phyloP scores from a whole-genome alignment of 2,113 vertebrate species.

The Neogobius melanostomus region DNA sequence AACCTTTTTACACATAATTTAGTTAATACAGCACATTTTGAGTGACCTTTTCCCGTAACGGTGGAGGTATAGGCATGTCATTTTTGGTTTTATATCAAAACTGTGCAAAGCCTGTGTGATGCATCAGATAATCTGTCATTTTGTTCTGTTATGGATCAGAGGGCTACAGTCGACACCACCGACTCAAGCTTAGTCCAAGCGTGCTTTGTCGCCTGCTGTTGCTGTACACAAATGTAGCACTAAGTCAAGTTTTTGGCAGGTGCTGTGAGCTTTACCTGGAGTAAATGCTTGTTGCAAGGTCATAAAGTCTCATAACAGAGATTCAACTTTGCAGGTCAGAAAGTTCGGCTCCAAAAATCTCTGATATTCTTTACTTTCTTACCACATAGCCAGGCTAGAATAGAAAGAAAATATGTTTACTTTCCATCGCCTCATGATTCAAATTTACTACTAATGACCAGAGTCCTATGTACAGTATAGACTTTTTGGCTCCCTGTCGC shows the following conservation, averaged over 20 bases:
- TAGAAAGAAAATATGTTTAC: background rate
- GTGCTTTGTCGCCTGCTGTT: background rate
- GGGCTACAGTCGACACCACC: background rate
- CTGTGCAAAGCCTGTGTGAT: background rate
- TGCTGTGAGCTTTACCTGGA: too few species aligned
- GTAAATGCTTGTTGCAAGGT: too few species aligned
- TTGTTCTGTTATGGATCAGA: background rate
- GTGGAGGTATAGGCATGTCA: background rate
- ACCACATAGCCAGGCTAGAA: background rate
- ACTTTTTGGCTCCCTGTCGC: constrained; percentile 23
- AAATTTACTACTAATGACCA: background rate
- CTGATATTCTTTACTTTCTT: background rate
- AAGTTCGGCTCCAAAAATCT: background rate
- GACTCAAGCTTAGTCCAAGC: too few species aligned
- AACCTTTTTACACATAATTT: background rate
- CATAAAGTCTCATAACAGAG: too few species aligned
- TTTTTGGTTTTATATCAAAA: background rate
- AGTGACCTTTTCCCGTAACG: constrained; percentile 4
- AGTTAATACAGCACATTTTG: background rate
- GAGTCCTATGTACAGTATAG: background rate
- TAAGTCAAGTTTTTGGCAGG: too few species aligned
- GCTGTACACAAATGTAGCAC: background rate
- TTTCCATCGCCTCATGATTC: background rate
- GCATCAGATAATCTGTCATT: background rate
- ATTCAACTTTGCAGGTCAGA: background rate